These are phyloP conservation scores for Ursus arctos DNA, from an alignment of 2,113 vertebrate species.

Conservation along the genomic window DNA sequence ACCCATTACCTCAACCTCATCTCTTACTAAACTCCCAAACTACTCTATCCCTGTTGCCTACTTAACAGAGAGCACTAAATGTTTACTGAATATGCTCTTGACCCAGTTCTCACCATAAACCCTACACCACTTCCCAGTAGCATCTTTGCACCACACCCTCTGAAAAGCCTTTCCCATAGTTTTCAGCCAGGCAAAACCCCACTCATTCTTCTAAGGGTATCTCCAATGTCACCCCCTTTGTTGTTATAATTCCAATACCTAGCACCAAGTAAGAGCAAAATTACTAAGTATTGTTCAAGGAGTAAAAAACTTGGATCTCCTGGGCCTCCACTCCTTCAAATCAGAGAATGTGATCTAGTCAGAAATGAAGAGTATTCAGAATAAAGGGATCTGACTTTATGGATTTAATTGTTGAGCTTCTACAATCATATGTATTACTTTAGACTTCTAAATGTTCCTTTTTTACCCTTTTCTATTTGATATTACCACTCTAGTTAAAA, in stretches of 20 bases:
- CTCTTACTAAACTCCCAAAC: constrained; percentile 4
- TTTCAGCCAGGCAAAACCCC: neutral
- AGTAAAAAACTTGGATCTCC: neutral
- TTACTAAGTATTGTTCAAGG: neutral
- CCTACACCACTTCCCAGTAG: neutral
- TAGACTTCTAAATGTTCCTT: neutral
- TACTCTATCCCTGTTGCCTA: neutral
- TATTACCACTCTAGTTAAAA: constrained; percentile 36
- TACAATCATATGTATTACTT: neutral
- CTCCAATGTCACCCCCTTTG: neutral
- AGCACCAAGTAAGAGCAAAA: neutral
- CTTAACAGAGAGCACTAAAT: neutral
- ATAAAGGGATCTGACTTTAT: neutral
- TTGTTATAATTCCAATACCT: neutral
- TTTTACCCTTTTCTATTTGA: neutral
- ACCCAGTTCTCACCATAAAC: neutral
- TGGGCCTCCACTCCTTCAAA: neutral
- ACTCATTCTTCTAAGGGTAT: neutral
- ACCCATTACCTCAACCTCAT: neutral
- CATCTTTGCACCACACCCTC: neutral
- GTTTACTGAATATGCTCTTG: neutral
- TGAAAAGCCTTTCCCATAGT: neutral
- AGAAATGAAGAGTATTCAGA: neutral
- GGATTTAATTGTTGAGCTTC: neutral
- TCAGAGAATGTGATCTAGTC: neutral